phyloP scores from a whole-genome alignment of 2,888 invertebrate species.

The Mythimna pallens region DNA sequence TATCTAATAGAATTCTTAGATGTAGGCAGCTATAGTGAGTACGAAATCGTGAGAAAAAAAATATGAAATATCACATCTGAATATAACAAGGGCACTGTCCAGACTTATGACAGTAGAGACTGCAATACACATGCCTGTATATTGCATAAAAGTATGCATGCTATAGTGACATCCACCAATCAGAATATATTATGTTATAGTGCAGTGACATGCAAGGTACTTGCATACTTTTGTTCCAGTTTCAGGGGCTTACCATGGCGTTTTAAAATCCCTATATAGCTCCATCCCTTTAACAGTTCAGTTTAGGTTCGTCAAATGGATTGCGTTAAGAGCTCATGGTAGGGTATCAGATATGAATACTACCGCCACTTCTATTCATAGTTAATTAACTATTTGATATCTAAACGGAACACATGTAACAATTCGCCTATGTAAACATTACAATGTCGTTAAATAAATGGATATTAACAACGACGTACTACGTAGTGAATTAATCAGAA shows the following conservation, averaged over 20 bases:
- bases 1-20: neutral
- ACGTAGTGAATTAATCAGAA: constrained; percentile 52
- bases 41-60: neutral
- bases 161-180: too few species aligned
- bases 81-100: neutral
- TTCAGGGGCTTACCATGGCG: too few species aligned
- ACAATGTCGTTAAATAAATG: constrained; percentile 32
- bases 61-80: neutral
- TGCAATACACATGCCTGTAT: too few species aligned
- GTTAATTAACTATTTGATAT: constrained; percentile 27
- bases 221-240: too few species aligned
- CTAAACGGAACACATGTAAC: constrained; percentile 38
- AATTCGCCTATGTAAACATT: constrained; percentile 47
- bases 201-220: too few species aligned
- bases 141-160: too few species aligned
- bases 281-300: too few species aligned
- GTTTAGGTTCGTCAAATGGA: too few species aligned
- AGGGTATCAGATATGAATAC: neutral
- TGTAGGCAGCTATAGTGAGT: neutral
- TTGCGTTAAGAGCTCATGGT: too few species aligned
- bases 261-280: too few species aligned
- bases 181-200: too few species aligned
- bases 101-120: constrained; percentile 2
- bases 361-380: neutral
- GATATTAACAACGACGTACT: constrained; percentile 40